Evolutionary conservation across 2,797 vertebrate genomes (phyloP).

Genomic region (Mycteria americana): DNA sequence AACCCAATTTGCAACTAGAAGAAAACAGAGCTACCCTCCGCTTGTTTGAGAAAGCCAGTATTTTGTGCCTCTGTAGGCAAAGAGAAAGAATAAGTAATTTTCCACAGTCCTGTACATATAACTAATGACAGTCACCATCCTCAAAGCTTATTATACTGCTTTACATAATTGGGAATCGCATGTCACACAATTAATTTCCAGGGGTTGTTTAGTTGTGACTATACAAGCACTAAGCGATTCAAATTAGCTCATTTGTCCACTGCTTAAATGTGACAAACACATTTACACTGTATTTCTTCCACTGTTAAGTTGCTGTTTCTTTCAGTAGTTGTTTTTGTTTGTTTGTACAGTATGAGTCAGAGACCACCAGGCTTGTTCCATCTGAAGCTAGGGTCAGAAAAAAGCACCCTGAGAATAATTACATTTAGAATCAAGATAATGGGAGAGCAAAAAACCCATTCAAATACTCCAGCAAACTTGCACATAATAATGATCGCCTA

Average conservation of each 20-base stretch:
- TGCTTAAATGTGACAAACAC: constrained; percentile 59
- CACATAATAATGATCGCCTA: background rate
- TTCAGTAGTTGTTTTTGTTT: constrained; percentile 40
- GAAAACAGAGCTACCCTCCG: background rate
- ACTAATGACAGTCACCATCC: constrained; percentile 57
- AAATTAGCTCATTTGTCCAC: constrained; percentile 64
- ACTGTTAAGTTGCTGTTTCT: background rate
- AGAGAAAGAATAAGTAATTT: constrained; percentile 58
- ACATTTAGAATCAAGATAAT: constrained; percentile 36
- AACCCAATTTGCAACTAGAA: constrained; percentile 27
- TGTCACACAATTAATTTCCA: constrained; percentile 64
- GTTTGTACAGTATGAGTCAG: constrained; percentile 49
- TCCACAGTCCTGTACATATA: constrained; percentile 46
- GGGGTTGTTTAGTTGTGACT: constrained; percentile 45
- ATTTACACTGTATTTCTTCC: constrained; percentile 18
- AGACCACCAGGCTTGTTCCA: constrained; percentile 58
- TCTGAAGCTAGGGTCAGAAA: constrained; percentile 32
- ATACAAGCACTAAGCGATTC: constrained; percentile 23
- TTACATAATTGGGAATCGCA: constrained; percentile 50
- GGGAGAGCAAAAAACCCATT: constrained; percentile 8
- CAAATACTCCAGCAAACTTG: constrained; percentile 1
- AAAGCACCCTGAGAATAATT: constrained; percentile 33
- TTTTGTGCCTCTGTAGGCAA: constrained; percentile 45
- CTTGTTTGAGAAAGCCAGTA: constrained; percentile 20
- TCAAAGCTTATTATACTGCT: constrained; percentile 54